Evolutionary conservation across 2,888 invertebrate species (phyloP), one percentile per base, ranked within the genome.

Genomic region (Eristalis pertinax): DNA sequence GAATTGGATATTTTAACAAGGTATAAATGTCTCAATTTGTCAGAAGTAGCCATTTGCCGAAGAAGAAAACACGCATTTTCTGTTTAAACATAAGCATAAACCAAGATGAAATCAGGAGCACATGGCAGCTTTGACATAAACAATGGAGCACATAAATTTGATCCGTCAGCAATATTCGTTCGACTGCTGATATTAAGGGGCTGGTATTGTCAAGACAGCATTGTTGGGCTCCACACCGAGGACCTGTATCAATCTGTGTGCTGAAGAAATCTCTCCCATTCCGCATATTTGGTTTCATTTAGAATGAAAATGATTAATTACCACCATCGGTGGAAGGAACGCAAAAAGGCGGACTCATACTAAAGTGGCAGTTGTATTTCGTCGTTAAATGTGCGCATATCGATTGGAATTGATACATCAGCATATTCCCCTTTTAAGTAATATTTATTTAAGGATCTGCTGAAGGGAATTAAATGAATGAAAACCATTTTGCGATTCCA

Each of bases 271-370:
- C 19, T 69, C 32, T 24, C 56, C 15, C 32, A 69, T 56, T 60
- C 43, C 26, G 29, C 15, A 19, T 26, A 50, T 68, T 68, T 50
- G 50, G 24, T 67, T 68, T 43, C 50, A 50, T 26, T 29, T n/a
- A 68, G 50, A 43, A 43, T 68, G 43, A 50, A 26, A n/a, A 68
- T 68, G 67, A 68, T 68, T 68, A 68, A 68, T 68, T 68, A 50
- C 50, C 19, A 0, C 43, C 26, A 29, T 2, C 41, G 24, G 43
- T 43, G 43, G 26, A 15, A 10, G 5, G n/a, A 60, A 60, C 60
- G n/a, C 43, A 43, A 26, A 43, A 26, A 60, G 24, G 26, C 60
- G 60, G 13, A 26, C 60, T 22, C 65, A 19, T 43, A n/a, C 26
- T 41, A 26, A 50, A 32, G 32, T 32, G 32, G 32, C 32, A 10